These are phyloP conservation scores for Platichthys flesus DNA, from an alignment of 2,113 vertebrate species.

Conservation along the genomic window DNA sequence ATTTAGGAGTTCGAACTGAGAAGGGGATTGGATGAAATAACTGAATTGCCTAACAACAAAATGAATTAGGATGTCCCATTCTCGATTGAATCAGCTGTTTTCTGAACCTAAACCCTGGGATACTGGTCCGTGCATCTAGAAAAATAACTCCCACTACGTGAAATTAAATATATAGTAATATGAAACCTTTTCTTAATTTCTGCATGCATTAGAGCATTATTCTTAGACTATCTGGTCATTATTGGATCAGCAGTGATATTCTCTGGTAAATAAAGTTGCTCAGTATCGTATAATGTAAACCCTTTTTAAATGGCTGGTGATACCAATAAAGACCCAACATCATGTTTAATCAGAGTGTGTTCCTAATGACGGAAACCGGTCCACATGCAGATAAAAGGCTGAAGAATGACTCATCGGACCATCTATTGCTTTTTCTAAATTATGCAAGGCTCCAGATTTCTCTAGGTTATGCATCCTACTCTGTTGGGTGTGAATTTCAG, in stretches of 20 bases:
- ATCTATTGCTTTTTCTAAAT: background rate
- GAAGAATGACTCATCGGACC: conserved; percentile 21
- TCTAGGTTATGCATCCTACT: background rate
- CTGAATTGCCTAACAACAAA: conserved; percentile 9
- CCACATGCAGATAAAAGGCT: conserved; percentile 14
- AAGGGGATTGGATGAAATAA: conserved; percentile 16
- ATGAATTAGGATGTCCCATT: conserved; percentile 11
- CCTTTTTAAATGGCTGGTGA: conserved; percentile 4
- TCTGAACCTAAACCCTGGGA: conserved; percentile 9
- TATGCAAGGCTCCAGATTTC: background rate
- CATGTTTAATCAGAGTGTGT: conserved; percentile 19
- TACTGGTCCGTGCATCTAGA: background rate
- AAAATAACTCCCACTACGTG: background rate
- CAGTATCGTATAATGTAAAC: conserved; percentile 8
- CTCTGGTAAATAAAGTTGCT: conserved; percentile 12
- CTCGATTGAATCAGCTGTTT: background rate
- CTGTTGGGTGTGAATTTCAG: background rate
- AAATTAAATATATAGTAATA: background rate
- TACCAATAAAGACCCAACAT: conserved; percentile 14
- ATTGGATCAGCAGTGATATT: conserved; percentile 4
- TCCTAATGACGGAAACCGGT: conserved; percentile 32
- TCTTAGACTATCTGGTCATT: background rate
- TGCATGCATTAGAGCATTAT: background rate
- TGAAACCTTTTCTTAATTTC: conserved; percentile 5
- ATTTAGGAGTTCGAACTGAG: background rate